Evolutionary conservation across 30 jellyfish, hydroid and myxozoan species (phyloP).

Genomic region (Aurelia coerulea): DNA sequence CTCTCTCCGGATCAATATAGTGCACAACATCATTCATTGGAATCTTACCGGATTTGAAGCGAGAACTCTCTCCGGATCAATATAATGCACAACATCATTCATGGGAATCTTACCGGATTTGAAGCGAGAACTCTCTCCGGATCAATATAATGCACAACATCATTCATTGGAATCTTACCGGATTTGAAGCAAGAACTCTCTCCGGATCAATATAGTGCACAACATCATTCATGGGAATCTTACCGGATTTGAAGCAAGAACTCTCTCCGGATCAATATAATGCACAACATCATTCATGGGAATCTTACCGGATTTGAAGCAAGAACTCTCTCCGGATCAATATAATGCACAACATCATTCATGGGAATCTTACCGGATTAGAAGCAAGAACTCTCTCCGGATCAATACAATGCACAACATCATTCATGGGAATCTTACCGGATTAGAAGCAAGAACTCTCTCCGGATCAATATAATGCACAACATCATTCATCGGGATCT

Average conservation of each 20-base stretch:
- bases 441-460: constrained; percentile 81
- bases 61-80: constrained; percentile 86
- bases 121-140: constrained; percentile 82
- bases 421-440: constrained; percentile 87
- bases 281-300: not conserved
- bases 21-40: constrained; percentile 76
- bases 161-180: constrained; percentile 70
- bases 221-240: constrained; percentile 56
- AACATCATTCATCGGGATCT: constrained; percentile 77
- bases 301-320: not conserved
- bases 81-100: constrained; percentile 56
- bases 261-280: not conserved
- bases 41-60: constrained; percentile 76
- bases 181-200: not conserved
- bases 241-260: constrained; percentile 6
- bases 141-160: constrained; percentile 57
- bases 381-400: too few relatives aligned
- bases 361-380: not conserved
- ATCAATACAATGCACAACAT: too few relatives aligned
- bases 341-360: too few relatives aligned
- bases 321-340: too few relatives aligned
- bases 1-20: constrained; percentile 80
- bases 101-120: constrained; percentile 78
- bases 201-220: not conserved
- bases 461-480: constrained; percentile 81